These are phyloP conservation scores for Aplodontia rufa DNA, from an alignment of 2,113 vertebrate genomes.

Conservation along the genomic window DNA sequence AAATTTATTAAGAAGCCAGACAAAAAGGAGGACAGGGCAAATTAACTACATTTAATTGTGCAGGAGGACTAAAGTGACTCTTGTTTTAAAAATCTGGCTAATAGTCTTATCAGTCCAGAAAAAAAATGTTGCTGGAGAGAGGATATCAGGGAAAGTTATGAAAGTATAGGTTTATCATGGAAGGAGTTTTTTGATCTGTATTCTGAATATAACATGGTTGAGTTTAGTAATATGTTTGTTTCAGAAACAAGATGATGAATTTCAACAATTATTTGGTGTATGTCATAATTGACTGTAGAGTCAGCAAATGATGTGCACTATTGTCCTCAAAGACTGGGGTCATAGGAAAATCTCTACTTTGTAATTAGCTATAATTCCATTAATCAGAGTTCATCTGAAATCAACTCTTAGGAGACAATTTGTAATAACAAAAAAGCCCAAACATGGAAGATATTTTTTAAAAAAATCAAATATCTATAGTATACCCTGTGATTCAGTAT, in stretches of 20 bases:
- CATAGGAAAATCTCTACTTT: background rate
- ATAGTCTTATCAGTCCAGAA: constrained; percentile 41
- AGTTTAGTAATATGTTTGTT: constrained; percentile 44
- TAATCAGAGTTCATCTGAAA: constrained; percentile 6
- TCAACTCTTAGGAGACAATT: background rate
- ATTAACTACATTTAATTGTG: constrained; percentile 73
- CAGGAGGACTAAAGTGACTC: constrained; percentile 69
- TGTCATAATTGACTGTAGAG: background rate
- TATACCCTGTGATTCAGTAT: background rate
- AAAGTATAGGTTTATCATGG: background rate
- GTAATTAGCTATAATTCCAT: background rate
- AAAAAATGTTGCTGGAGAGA: constrained; percentile 52
- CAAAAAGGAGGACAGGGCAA: constrained; percentile 60
- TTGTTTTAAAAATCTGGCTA: constrained; percentile 64
- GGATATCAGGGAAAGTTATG: background rate
- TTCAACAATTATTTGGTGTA: constrained; percentile 6
- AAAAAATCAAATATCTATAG: background rate
- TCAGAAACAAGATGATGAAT: constrained; percentile 29
- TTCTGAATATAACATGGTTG: constrained; percentile 12
- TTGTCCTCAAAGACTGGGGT: background rate
- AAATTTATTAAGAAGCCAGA: constrained; percentile 66
- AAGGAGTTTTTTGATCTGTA: background rate
- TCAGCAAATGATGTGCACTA: background rate
- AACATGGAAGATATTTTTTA: background rate
- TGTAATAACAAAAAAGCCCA: background rate